Base-by-base conservation (phyloP, 53 echinoderm and acorn worm species). In the Apostichopus leukothele region DNA sequence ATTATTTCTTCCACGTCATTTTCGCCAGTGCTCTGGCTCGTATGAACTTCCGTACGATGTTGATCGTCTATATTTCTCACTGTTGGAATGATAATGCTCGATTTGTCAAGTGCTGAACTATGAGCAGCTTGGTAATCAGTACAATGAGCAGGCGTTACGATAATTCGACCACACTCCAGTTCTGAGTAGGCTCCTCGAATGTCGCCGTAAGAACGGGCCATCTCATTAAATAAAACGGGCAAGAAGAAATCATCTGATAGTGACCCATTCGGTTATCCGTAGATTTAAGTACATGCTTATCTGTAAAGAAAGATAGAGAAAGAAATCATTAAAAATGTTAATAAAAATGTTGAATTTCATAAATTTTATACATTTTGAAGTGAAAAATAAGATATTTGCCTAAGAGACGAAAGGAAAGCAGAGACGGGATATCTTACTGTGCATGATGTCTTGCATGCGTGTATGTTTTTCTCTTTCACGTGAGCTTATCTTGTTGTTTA, bases 261-360 rank as follows among this genome's bases (percentile, higher is more conserved):
- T 85, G 85, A 50, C 66, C 85, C 85, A 85, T 85, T 67, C 85
- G 85, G 66, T 81, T 51, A 25, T 85, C 63, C 66, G 85, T 85
- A 66, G 67, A 16, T 16, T 63, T 50, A 50, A 66, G 66, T 10
- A 39, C 67, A 67, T 85, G 9, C 16, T 66, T 22, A 66, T 66
- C 85, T 85, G 14, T 25, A 23, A 11, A 52, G 13, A 2, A 52
- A 16, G 52, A 13, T 18, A 52, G 52, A 10, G 52, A 77, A 13
- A 52, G 5, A 77, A 7, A 39, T 39, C 39, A 39, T 39, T 39
- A 39, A 0, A 39, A 39, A 39, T 39, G 39, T 39, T 14, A 67
- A 67, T 5, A 39, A 39, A 2, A 3, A 39, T 39, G 39, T 39
- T 39, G 39, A 39, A 39, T 39, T 39, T 39, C 39, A 39, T 39